A percentile compares a stretch with the other conserved stretches of the same genome.
Conservation (phyloP, 2,888 invertebrate species). For the Calameuta idolon region DNA sequence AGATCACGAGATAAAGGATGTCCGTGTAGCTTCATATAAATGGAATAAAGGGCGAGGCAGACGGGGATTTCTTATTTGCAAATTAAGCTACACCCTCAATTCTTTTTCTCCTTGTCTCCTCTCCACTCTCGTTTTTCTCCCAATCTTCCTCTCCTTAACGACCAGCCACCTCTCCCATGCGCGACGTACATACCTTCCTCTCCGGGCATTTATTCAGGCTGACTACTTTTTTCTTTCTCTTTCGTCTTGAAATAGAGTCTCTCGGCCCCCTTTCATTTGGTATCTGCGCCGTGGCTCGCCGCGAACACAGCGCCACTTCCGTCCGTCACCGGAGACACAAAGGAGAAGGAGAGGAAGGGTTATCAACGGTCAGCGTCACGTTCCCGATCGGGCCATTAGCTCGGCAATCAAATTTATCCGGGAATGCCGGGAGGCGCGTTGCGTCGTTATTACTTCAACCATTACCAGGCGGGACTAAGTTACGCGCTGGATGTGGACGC, state of each 20-base stretch:
- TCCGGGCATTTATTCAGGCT: conserved; percentile 15
- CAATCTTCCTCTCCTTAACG: conserved; percentile 13
- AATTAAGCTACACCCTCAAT: conserved; percentile 21
- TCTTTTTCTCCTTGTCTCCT: conserved; percentile 14
- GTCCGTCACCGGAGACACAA: not conserved
- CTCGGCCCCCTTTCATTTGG: not conserved
- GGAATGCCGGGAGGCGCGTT: conserved; percentile 4
- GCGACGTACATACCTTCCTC: not conserved
- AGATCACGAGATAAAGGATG: not conserved
- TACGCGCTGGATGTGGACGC: not conserved
- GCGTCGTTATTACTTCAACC: conserved; percentile 2
- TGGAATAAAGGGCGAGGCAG: conserved; percentile 7
- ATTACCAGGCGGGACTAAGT: not conserved
- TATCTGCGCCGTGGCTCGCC: not conserved
- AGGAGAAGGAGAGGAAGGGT: not conserved
- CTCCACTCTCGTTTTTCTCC: conserved; percentile 9
- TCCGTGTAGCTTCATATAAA: not conserved
- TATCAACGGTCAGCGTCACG: conserved; percentile 2
- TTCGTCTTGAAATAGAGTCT: not conserved
- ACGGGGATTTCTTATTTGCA: conserved; percentile 9
- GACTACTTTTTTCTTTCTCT: not conserved
- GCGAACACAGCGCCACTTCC: not conserved
- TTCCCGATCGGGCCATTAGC: conserved; percentile 9
- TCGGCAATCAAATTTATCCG: conserved; percentile 7
- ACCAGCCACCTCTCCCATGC: not conserved